Evolutionary conservation across 2,113 vertebrate species (phyloP).

Genomic region (Saimiri boliviensis): DNA sequence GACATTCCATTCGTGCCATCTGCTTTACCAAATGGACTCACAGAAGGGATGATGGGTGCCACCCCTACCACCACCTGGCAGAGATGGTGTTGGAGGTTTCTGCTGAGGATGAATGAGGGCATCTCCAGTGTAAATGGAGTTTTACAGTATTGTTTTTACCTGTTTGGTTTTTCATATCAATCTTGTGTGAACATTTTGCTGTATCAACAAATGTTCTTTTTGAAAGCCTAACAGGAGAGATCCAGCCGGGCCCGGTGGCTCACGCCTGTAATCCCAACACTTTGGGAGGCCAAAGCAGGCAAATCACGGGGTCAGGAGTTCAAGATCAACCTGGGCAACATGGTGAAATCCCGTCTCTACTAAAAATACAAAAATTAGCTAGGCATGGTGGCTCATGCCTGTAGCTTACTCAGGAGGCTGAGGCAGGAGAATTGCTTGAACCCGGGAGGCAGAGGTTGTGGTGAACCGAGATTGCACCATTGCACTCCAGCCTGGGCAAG

Average conservation of each 20-base stretch:
- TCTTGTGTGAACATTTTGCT: slow-evolving; percentile 10
- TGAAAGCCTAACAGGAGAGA: not conserved
- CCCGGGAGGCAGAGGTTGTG: too few species aligned
- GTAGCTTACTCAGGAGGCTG: too few species aligned
- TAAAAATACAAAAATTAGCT: too few species aligned
- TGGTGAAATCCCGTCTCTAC: too few species aligned
- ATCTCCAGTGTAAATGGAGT: not conserved
- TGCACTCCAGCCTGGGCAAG: too few species aligned
- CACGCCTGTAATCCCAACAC: too few species aligned
- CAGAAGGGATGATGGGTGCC: not conserved
- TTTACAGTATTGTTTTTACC: not conserved
- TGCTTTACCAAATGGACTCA: not conserved
- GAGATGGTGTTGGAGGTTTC: not conserved
- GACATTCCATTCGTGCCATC: slow-evolving; percentile 51
- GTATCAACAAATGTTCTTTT: not conserved
- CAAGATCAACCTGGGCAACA: too few species aligned
- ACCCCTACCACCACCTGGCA: not conserved
- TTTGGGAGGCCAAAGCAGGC: too few species aligned
- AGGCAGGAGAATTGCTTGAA: too few species aligned
- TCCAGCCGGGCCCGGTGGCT: not conserved
- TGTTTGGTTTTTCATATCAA: not conserved
- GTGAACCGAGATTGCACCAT: too few species aligned
- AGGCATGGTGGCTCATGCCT: too few species aligned
- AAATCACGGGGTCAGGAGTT: too few species aligned
- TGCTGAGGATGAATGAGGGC: not conserved